Conservation (phyloP, 2,888 invertebrate species). For the Dicyrtomina minuta region DNA sequence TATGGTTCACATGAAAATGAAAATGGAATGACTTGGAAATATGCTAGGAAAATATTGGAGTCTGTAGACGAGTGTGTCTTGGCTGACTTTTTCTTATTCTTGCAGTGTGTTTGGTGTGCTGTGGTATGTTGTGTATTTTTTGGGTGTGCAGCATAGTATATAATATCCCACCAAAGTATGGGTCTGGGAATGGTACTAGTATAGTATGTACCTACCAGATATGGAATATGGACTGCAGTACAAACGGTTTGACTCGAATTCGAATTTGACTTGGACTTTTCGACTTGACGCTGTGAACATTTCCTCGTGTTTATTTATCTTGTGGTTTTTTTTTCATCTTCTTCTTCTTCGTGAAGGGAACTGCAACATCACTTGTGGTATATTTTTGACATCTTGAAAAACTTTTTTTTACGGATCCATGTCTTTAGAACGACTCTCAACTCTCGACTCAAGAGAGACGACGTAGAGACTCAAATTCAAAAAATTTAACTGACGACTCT, state of each 20-base stretch:
- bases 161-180: neutral
- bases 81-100: neutral
- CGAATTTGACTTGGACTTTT: too few relatives aligned
- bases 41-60: neutral
- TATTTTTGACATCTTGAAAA: conserved; percentile 33
- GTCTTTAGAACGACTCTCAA: conserved; percentile 8
- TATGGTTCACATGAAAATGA: conserved; percentile 9
- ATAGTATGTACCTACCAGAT: neutral
- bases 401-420: conserved; percentile 24
- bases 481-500: conserved; percentile 20
- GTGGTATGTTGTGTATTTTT: neutral
- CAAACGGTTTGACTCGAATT: conserved; percentile 9
- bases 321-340: conserved; percentile 47
- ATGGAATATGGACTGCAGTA: neutral
- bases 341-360: too few relatives aligned
- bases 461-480: too few relatives aligned
- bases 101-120: neutral
- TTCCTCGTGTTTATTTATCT: conserved; percentile 45
- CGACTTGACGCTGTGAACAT: conserved; percentile 25
- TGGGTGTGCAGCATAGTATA: neutral
- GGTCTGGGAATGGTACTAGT: too few relatives aligned
- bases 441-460: too few relatives aligned
- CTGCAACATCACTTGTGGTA: conserved; percentile 34
- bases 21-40: neutral
- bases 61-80: too few relatives aligned